Conservation (phyloP, 2,888 invertebrate species). For the Tribolium freemani region DNA sequence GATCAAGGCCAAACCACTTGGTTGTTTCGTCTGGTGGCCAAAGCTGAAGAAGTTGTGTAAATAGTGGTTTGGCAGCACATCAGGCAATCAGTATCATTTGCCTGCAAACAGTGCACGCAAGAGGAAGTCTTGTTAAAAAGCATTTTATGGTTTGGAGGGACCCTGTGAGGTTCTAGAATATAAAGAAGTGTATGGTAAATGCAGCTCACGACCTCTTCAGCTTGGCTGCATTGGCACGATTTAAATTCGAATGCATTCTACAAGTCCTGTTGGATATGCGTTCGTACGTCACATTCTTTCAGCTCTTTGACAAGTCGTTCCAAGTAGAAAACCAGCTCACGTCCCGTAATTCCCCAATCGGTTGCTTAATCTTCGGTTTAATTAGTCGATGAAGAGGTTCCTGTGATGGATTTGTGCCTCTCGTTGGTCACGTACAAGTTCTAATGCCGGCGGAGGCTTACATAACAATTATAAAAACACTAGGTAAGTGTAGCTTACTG, state of each 20-base stretch:
- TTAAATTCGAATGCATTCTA: slow-evolving; percentile 53
- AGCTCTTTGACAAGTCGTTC: slow-evolving; percentile 21
- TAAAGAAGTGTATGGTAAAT: slow-evolving; percentile 50
- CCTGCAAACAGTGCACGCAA: background rate
- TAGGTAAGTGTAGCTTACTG: slow-evolving; percentile 52
- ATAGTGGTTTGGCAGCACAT: background rate
- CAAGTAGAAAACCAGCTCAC: slow-evolving; percentile 20
- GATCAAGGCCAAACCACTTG: slow-evolving; percentile 14
- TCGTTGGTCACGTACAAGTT: slow-evolving; percentile 11
- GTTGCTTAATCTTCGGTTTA: slow-evolving; percentile 5
- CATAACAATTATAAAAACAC: slow-evolving; percentile 44
- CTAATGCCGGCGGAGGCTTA: background rate
- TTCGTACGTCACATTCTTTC: slow-evolving; percentile 35
- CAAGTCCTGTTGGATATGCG: slow-evolving; percentile 35
- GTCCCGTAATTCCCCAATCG: slow-evolving; percentile 12
- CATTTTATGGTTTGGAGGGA: slow-evolving; percentile 7
- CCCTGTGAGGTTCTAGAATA: slow-evolving; percentile 38
- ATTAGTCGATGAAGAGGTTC: slow-evolving; percentile 14
- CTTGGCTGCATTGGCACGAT: slow-evolving; percentile 51
- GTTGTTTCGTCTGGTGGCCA: slow-evolving; percentile 5
- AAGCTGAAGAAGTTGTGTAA: slow-evolving; percentile 9
- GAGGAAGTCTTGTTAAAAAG: slow-evolving; percentile 16
- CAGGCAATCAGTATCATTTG: too few species aligned
- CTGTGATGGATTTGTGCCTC: background rate
- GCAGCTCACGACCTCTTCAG: slow-evolving; percentile 51